Evolutionary conservation across 2,113 vertebrate genomes (phyloP).

Genomic region (Hypocryptadius cinnamomeus): DNA sequence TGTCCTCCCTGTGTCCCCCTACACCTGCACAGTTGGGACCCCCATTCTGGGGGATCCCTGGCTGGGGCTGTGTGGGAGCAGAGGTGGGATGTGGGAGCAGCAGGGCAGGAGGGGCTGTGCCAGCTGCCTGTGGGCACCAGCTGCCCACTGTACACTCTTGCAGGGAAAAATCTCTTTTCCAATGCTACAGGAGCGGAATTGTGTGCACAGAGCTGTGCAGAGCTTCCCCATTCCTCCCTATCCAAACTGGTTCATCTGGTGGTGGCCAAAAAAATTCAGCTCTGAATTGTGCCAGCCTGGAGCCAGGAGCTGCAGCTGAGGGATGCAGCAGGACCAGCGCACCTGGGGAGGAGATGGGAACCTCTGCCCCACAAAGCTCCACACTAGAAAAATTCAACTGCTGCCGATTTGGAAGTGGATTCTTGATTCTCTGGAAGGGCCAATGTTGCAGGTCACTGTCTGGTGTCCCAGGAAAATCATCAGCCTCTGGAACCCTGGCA

Average conservation of each 20-base stretch:
- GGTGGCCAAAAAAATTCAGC: not conserved
- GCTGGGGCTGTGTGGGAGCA: not conserved
- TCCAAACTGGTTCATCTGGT: not conserved
- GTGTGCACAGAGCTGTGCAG: fast-evolving
- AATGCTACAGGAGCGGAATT: fast-evolving
- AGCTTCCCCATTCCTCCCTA: not conserved
- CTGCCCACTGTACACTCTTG: too few relatives aligned
- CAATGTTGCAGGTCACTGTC: not conserved
- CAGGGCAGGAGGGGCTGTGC: not conserved
- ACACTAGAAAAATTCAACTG: not conserved
- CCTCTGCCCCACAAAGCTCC: fast-evolving
- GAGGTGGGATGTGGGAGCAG: not conserved
- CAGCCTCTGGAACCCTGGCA: fast-evolving
- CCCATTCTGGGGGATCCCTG: fast-evolving
- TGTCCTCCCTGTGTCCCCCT: not conserved
- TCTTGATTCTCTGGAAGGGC: not conserved
- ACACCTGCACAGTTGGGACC: fast-evolving
- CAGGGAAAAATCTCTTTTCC: not conserved
- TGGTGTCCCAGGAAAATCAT: not conserved
- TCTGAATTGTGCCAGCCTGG: not conserved
- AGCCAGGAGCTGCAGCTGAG: not conserved
- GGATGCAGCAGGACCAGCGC: not conserved
- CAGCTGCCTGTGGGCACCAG: not conserved
- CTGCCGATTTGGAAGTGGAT: fast-evolving
- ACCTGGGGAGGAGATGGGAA: too few relatives aligned